These are phyloP conservation scores for Gryllus longicercus DNA, from an alignment of 2,888 invertebrate species.

Conservation along the genomic window DNA sequence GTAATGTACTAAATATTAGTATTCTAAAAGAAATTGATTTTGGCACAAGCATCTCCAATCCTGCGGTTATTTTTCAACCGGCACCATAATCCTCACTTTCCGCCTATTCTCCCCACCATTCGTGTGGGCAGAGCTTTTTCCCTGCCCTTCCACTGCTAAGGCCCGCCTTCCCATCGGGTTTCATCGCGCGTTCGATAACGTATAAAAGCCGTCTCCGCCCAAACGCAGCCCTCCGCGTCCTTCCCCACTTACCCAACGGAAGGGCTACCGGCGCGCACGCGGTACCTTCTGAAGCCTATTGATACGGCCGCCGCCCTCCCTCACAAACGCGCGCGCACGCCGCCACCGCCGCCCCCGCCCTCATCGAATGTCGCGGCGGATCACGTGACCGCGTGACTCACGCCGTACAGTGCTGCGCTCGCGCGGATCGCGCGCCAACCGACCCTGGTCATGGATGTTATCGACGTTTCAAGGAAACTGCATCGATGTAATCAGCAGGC, in stretches of 20 bases:
- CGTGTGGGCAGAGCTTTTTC: too few species aligned
- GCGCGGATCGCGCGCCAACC: background rate
- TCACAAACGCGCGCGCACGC: background rate
- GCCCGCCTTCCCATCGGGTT: background rate
- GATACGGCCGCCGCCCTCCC: too few species aligned
- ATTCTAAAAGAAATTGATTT: too few species aligned
- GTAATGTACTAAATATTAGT: too few species aligned
- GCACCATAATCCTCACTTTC: too few species aligned
- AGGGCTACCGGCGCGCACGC: background rate
- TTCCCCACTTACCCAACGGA: background rate
- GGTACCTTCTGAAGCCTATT: background rate
- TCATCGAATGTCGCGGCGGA: background rate
- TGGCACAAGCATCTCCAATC: too few species aligned
- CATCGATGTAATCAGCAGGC: background rate
- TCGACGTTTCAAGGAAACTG: background rate
- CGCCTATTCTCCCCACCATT: too few species aligned
- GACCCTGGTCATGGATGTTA: background rate
- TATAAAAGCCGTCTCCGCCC: background rate
- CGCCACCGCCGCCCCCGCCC: background rate
- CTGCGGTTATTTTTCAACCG: too few species aligned
- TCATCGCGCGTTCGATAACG: background rate
- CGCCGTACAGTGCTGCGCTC: slow-evolving; percentile 8
- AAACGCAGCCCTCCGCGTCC: background rate
- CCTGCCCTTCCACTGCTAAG: too few species aligned
- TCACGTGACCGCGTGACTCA: background rate